Base-by-base conservation (phyloP, 37 sponge, comb jelly and placozoan genomes). In the Haliclona indistincta region DNA sequence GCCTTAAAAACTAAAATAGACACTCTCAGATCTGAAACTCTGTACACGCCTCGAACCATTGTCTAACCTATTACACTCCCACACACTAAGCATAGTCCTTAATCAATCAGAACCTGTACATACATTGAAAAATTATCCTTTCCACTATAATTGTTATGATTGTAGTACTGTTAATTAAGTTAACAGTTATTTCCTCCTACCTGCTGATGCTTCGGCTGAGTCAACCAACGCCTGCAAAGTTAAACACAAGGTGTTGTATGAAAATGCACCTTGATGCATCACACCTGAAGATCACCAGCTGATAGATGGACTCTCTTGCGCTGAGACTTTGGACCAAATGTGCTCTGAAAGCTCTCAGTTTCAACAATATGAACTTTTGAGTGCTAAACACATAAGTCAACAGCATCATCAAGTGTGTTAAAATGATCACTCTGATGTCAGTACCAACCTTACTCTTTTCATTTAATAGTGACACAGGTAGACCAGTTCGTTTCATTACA, bases 321-420 rank as follows among this genome's bases (percentile, higher is more conserved):
- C 52, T 84, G 94, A 32, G 91, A 75, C 44, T 93, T 95, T 37
- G 85, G 85, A 25, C 99, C 99, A 85, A 99, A 99, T n/a, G 96
- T 95, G 61, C 54, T 68, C 43, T 84, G 63, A 67, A 93, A 99
- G 2, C 89, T 76, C 73, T 99, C 96, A 23, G 96, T 95, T 63
- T 99, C 96, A 4, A 99, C 78, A 5, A 95, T 54, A 63, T 99
- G 99, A 23, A 90, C 94, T 20, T 89, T 54, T 33, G 87, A 54
- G 56, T 87, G 77, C 94, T 94, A 49, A 0, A 54, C 3, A 45
- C 0, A 62, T 0, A 43, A 32, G 17, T 5, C 35, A 30, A 49
- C 8, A 76, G 28, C 40, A 35, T 26, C 30, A 65, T 34, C 5
- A 10, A 29, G 26, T 10, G 35, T 2, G 25, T 66, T 13, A 40